A percentile compares a stretch with the other conserved stretches of the same genome.
These are phyloP conservation scores for Sycophaga agraensis DNA, from an alignment of 1,140 invertebrate genomes.

Conservation along the genomic window DNA sequence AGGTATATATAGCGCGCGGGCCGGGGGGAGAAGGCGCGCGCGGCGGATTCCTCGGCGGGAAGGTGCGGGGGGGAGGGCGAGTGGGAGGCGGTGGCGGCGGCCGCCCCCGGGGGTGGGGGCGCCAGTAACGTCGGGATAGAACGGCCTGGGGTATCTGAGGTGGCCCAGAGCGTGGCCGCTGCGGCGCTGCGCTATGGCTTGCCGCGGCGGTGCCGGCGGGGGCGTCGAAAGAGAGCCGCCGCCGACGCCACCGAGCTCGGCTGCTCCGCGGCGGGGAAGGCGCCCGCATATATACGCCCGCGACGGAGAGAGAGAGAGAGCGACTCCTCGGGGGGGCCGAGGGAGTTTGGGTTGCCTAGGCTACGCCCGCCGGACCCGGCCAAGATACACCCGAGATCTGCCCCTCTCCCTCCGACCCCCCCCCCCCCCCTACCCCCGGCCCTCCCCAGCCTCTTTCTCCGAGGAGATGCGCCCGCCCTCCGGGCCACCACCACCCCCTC, in stretches of 20 bases:
- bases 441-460: slow-evolving; percentile 12
- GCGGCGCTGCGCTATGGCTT: slow-evolving; percentile 51
- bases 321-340: slow-evolving; percentile 31
- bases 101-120: slow-evolving; percentile 6
- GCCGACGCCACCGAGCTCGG: slow-evolving; percentile 33
- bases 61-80: slow-evolving; percentile 13
- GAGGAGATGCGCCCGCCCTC: background rate
- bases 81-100: slow-evolving; percentile 24
- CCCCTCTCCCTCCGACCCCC: background rate
- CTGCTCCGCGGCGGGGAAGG: background rate
- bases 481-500: background rate
- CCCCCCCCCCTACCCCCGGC: slow-evolving; percentile 32
- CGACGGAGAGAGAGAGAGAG: slow-evolving; percentile 36
- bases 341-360: slow-evolving; percentile 56
- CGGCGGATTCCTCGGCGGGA: slow-evolving; percentile 3
- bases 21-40: too few relatives aligned
- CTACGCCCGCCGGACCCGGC: slow-evolving; percentile 56
- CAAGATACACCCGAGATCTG: slow-evolving; percentile 57
- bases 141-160: slow-evolving; percentile 53
- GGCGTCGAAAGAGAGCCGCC: slow-evolving; percentile 55
- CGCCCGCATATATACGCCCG: slow-evolving; percentile 20
- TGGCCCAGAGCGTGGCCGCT: slow-evolving; percentile 55
- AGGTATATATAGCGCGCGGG: too few relatives aligned
- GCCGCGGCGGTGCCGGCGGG: slow-evolving; percentile 47
- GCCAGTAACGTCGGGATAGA: background rate